phyloP scores from a whole-genome alignment of 2,888 invertebrate species.

The Muscina levida region DNA sequence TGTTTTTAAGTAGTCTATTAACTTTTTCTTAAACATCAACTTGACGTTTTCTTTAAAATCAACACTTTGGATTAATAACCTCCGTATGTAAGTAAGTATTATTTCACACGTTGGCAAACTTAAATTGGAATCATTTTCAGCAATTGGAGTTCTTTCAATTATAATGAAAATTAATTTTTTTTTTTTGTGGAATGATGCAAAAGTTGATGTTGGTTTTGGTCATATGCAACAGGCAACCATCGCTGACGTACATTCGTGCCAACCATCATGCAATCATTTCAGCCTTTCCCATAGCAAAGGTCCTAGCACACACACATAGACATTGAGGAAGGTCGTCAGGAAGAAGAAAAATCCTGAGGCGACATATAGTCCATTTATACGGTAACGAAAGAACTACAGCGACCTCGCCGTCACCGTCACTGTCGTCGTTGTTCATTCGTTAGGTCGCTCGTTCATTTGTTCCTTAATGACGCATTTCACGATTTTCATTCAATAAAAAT shows the following conservation, averaged over 20 bases:
- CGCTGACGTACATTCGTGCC: slow-evolving; percentile 27
- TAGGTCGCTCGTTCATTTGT: neutral
- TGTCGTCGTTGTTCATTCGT: neutral
- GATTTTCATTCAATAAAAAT: slow-evolving; percentile 35
- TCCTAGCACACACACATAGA: slow-evolving; percentile 23
- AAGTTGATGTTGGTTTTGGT: neutral
- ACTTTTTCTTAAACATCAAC: too few species aligned
- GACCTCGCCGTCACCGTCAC: too few species aligned
- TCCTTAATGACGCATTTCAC: slow-evolving; percentile 36
- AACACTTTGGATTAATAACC: too few species aligned
- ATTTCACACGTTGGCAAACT: too few species aligned
- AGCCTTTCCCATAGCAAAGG: neutral
- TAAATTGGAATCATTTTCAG: too few species aligned
- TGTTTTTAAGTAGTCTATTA: too few species aligned
- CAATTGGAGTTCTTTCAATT: neutral
- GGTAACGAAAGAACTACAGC: too few species aligned
- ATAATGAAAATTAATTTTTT: neutral
- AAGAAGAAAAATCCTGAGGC: slow-evolving; percentile 19
- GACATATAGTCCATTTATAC: slow-evolving; percentile 15
- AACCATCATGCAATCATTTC: neutral
- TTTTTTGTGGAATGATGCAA: neutral
- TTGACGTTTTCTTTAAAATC: too few species aligned
- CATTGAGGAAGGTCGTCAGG: slow-evolving; percentile 18
- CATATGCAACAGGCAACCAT: slow-evolving; percentile 45
- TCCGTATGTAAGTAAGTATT: too few species aligned